Base-by-base conservation (phyloP, 53 echinoderm and acorn worm species). In the Temnopleurus reevesii region DNA sequence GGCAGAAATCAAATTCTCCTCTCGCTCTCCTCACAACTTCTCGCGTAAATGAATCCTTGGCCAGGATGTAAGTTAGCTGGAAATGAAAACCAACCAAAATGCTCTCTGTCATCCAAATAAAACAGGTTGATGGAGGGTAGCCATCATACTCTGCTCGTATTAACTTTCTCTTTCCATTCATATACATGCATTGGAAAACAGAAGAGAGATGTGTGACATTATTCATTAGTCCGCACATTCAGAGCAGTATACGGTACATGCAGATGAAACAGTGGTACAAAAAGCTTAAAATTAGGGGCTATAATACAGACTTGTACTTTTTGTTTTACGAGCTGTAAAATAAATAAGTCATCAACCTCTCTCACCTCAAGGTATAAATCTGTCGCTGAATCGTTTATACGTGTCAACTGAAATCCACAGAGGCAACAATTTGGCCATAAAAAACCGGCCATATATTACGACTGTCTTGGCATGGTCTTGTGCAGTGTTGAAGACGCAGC, bases 11-110 rank as follows among this genome's bases (percentile, higher is more conserved):
- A 71, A 30, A 71, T n/a, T 71, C 71, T 38, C 71, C 41, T 41
- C 33, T 41, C 43, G 43, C 71, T 1, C 36, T 71, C 41, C 63
- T 21, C 36, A 71, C 41, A 41, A 71, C 71, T 71, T 21, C 43
- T 38, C 71, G 41, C 71, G 71, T 71, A 71, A 71, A 71, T 71
- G 71, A 71, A 71, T 18, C 71, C 71, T 12, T 8, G 8, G 71
- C 21, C 71, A 38, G 71, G 41, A 38, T 71, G 71, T 71, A 71
- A 71, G 71, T 71, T 71, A 71, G 36, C 71, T 41, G n/a, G 71
- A 71, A 71, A 71, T 71, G 10, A 71, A 63, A 71, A 71, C 71
- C 71, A 38, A 41, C 71, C 71, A 71, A 71, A 71, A 38, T 71
- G 71, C 71, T 71, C 36, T 36, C 71, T 71, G 71, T 71, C 71